Evolutionary conservation across 2,113 vertebrate genomes (phyloP).

Genomic region (Centrocercus urophasianus): DNA sequence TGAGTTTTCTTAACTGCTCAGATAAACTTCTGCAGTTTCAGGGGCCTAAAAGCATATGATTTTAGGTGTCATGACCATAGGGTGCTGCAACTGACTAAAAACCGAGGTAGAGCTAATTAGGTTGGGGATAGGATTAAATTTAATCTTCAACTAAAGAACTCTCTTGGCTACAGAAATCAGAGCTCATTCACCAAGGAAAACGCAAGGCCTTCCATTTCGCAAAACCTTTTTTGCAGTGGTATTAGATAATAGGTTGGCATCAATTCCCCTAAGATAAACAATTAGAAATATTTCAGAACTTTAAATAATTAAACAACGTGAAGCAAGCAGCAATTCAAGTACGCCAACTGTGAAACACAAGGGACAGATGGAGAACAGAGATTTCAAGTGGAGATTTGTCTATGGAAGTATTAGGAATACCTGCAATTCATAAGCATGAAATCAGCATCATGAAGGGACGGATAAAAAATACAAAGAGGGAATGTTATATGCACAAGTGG

Average conservation of each 20-base stretch:
- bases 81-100: background rate
- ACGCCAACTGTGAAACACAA: background rate
- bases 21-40: background rate
- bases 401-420: background rate
- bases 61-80: background rate
- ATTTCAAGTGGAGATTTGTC: background rate
- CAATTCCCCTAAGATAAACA: background rate
- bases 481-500: background rate
- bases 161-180: background rate
- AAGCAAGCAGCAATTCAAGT: background rate
- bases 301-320: conserved; percentile 31
- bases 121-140: background rate
- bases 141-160: background rate
- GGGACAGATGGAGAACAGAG: background rate
- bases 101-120: background rate
- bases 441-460: background rate
- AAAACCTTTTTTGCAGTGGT: background rate
- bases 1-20: background rate
- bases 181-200: background rate
- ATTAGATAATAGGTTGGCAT: background rate
- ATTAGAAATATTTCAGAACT: conserved; percentile 15
- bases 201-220: background rate
- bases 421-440: background rate
- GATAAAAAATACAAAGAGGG: background rate
- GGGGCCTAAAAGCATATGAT: background rate